phyloP scores from a whole-genome alignment of 2,888 invertebrate genomes.

The Trachelus iudaicus region DNA sequence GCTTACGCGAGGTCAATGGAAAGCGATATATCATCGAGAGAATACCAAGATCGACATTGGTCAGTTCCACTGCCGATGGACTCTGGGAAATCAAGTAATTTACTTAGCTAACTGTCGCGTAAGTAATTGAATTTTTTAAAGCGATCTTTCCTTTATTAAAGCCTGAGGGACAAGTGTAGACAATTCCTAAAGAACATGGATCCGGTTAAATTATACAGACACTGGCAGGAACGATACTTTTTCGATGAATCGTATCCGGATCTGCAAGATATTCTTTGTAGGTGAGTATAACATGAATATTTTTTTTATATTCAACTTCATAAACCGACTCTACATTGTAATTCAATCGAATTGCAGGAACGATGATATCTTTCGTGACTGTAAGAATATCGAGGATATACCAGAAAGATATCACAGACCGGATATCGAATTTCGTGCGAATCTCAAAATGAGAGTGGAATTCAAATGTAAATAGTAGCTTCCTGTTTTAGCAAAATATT shows the following conservation, averaged over 20 bases:
- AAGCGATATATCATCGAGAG: conserved; percentile 45
- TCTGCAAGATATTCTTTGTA: conserved; percentile 46
- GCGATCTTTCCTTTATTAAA: conserved; percentile 21
- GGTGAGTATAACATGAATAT: conserved; percentile 15
- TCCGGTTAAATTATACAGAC: conserved; percentile 39
- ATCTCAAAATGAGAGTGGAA: conserved; percentile 25
- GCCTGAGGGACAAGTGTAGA: conserved; percentile 48
- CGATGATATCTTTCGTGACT: conserved; percentile 31
- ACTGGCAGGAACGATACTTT: conserved; percentile 43
- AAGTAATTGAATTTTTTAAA: background rate
- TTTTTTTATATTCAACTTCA: background rate
- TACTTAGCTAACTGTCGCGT: background rate
- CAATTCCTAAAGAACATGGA: conserved; percentile 46
- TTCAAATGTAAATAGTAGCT: conserved; percentile 18
- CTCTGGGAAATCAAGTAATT: conserved; percentile 48
- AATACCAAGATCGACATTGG: conserved; percentile 39
- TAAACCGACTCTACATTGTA: background rate
- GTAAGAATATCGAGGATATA: conserved; percentile 16
- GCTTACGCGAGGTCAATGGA: conserved; percentile 48
- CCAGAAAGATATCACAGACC: conserved; percentile 4
- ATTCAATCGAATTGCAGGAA: conserved; percentile 11
- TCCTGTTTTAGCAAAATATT: background rate
- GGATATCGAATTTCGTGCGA: conserved; percentile 11
- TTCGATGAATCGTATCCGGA: conserved; percentile 23
- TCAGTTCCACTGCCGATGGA: conserved; percentile 47